phyloP scores from a whole-genome alignment of 2,797 vertebrate genomes.

The Microchirus variegatus region DNA sequence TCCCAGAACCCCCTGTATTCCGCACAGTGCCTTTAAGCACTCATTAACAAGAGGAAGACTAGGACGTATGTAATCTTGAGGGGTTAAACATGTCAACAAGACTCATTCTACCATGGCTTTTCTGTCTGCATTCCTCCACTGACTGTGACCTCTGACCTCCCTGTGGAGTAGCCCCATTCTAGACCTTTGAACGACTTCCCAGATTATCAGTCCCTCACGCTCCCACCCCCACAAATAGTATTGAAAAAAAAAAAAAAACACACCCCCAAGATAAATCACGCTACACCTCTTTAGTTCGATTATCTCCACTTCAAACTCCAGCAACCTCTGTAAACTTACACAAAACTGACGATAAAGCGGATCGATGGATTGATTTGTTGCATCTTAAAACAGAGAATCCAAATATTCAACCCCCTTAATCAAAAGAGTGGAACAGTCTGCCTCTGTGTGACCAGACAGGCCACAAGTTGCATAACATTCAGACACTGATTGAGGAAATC shows the following conservation, averaged over 20 bases:
- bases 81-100: not conserved
- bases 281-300: too few species aligned
- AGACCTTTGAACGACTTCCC: not conserved
- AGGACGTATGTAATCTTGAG: not conserved
- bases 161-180: not conserved
- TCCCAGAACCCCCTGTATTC: too few species aligned
- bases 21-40: constrained; percentile 1
- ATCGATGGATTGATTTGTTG: too few species aligned
- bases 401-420: too few species aligned
- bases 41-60: not conserved
- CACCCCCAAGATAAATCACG: too few species aligned
- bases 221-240: too few species aligned
- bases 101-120: not conserved
- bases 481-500: constrained; percentile 51
- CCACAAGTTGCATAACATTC: constrained; percentile 46
- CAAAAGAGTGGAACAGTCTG: too few species aligned
- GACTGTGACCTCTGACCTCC: constrained; percentile 34
- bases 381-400: too few species aligned
- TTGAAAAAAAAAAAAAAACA: too few species aligned
- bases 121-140: constrained; percentile 14
- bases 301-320: too few species aligned
- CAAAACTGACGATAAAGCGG: too few species aligned
- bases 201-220: not conserved
- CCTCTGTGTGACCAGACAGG: constrained; percentile 17
- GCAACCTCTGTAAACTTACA: too few species aligned